Evolutionary conservation across 2,888 invertebrate species (phyloP), one percentile per base, ranked within the genome.

Genomic region (Nymphalis polychloros): DNA sequence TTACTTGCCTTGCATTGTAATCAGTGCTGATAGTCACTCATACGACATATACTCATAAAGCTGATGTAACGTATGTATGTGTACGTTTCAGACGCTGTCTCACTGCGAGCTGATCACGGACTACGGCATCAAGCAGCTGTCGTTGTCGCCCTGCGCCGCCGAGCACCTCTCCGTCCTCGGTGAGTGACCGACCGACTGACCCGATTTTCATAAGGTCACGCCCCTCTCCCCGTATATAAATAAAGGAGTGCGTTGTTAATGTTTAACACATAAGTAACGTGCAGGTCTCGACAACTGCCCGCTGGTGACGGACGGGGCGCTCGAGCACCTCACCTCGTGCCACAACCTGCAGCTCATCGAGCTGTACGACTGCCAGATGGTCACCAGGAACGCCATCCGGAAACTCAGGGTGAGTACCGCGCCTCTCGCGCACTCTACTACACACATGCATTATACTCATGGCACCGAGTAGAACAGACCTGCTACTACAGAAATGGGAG

Each of bases 71-170:
- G 16, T 48, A 1, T 48, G 13, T 17, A 2, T n/a, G 20, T 17
- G 35, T 7, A 19, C 6, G 10, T 86, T 88, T 0, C 93, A 99
- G 98, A 98, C 98, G 79, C 93, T 99, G 72, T 99, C 99, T 5
- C 99, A 99, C 87, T 99, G 99, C 90, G 99, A 99, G 89, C 90
- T 98, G 79, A 98, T 99, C 81, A 99, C 99, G 20, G 99, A 99
- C 87, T 98, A 98, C 87, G 99, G 99, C 17, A 98, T 99, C 79
- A 95, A 98, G 72, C 98, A 98, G 87, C 89, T 99, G 75, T 97
- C 98, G 0, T 95, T 97, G 86, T 97, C 98, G 52, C 96, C 98
- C 1, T 98, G 98, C 87, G 97, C 98, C 53, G 97, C 98, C 0
- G 98, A 99, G 88, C 97, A 97, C 84, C 93, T 98, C 74, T 97